phyloP scores from a whole-genome alignment of 2,797 vertebrate genomes.

The Microchirus variegatus region DNA sequence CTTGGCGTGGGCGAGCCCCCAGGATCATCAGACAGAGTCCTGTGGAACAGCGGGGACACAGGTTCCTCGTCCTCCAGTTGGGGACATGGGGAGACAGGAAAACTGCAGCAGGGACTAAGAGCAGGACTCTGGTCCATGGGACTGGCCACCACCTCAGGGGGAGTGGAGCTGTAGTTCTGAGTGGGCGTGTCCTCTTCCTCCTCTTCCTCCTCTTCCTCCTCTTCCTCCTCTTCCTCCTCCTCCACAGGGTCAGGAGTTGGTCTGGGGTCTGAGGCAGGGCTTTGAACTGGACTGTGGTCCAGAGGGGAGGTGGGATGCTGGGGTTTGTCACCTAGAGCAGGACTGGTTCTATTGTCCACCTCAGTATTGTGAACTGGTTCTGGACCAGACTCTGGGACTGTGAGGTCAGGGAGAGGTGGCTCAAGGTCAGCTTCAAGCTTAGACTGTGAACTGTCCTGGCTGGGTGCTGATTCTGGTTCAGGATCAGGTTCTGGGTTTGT shows the following conservation, averaged over 20 bases:
- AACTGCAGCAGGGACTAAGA: constrained; percentile 42
- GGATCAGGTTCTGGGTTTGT: constrained; percentile 28
- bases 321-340: not conserved
- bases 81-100: constrained; percentile 43
- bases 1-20: constrained; percentile 83
- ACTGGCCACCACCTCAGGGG: not conserved
- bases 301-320: not conserved
- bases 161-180: no score
- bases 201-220: no score
- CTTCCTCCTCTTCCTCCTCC: no score
- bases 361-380: constrained; percentile 8
- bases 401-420: constrained; percentile 3
- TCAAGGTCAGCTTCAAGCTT: constrained; percentile 1
- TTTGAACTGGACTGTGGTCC: constrained; percentile 1
- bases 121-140: constrained; percentile 25
- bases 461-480: not conserved
- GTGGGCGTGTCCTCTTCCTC: no score
- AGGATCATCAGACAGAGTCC: constrained; percentile 86
- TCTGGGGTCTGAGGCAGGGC: constrained; percentile 2
- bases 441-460: not conserved
- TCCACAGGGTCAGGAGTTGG: constrained; percentile 6
- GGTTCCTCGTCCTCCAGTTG: constrained; percentile 74
- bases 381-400: not conserved
- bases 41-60: constrained; percentile 83
- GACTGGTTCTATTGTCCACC: constrained; percentile 10